Evolutionary conservation across 2,797 vertebrate species (phyloP), one percentile per base, ranked within the genome.

Genomic region (Rhynchonycteris naso): DNA sequence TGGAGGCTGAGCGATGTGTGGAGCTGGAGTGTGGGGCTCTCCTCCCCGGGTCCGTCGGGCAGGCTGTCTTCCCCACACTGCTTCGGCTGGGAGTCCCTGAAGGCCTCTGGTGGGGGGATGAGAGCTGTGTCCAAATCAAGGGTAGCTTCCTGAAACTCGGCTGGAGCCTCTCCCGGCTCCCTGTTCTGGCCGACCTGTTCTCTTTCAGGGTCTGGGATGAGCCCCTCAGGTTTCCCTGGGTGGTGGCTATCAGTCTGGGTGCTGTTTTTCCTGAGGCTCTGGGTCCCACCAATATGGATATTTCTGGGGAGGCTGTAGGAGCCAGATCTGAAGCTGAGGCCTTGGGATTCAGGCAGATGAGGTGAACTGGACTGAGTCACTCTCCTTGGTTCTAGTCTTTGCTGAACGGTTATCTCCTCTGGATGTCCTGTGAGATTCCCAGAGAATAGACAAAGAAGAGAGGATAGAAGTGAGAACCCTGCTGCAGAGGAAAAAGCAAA

Each of bases 21-120:
- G 47, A 33, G 14, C 65, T 13, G 71, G 35, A 59, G 76, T 1
- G 28, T 15, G 10, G 2, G 72, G 30, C 58, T 87, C 75, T 63
- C 86, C 35, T 88, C 35, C 78, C 33, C 56, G 22, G 95, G 89
- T 15, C 56, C 83, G n/a, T 26, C 28, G 26, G 68, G 33, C n/a
- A 30, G 71, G 50, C 33, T 15, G 66, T 43, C 66, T 80, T 83
- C 66, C 50, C 59, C 50, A 63, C 30, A 0, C 56, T 24, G 35
- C 69, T 94, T 21, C 10, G 1, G 95, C 74, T 35, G 72, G 43
- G 33, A 0, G 3, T 98, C 98, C 95, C 95, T 97, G 76, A 98
- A 98, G 21, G 97, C 97, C 35, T 98, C 98, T 19, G 98, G 96
- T 0, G 98, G 98, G 0, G 97, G 98, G 63, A 98, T 96, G 5